Conservation (phyloP, 2,888 invertebrate genomes). For the Lasioglossum morio region DNA sequence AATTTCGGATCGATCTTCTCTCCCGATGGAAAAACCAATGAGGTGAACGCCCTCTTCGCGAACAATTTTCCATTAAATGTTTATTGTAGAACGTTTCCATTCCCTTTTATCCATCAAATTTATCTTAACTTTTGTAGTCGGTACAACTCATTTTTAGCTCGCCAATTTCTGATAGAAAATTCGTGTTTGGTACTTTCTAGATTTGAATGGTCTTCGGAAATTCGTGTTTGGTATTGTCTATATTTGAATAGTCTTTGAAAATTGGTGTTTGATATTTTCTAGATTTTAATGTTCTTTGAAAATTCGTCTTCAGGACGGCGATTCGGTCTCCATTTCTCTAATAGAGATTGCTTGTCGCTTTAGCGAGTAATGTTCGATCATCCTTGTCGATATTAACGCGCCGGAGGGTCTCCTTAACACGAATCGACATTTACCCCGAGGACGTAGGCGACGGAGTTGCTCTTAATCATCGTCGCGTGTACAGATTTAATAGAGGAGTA, state of each 20-base stretch:
- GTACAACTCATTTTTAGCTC: not conserved
- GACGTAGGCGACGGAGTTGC: conserved; percentile 9
- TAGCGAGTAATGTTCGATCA: conserved; percentile 1
- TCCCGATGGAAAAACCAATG: not conserved
- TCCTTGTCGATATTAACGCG: conserved; percentile 2
- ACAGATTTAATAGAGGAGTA: conserved; percentile 40
- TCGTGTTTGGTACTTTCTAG: not conserved
- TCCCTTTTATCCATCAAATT: too few species aligned
- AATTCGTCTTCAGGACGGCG: not conserved
- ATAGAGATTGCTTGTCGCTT: not conserved
- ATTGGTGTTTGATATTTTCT: not conserved
- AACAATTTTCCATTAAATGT: not conserved
- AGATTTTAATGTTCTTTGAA: not conserved
- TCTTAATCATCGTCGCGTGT: conserved; percentile 34
- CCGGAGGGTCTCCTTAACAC: not conserved
- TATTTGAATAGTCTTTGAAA: too few species aligned
- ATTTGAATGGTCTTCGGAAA: not conserved
- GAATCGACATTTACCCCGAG: not conserved
- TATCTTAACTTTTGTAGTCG: not conserved
- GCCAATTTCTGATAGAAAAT: not conserved
- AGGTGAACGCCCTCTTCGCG: not conserved
- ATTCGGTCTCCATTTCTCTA: not conserved
- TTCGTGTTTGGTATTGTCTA: too few species aligned
- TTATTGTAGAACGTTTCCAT: too few species aligned
- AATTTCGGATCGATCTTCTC: conserved; percentile 45